Percentiles rank a stretch among this genome's conserved stretches.
phyloP scores from a whole-genome alignment of 2,797 vertebrate species.

The Neopelma chrysocephalum region DNA sequence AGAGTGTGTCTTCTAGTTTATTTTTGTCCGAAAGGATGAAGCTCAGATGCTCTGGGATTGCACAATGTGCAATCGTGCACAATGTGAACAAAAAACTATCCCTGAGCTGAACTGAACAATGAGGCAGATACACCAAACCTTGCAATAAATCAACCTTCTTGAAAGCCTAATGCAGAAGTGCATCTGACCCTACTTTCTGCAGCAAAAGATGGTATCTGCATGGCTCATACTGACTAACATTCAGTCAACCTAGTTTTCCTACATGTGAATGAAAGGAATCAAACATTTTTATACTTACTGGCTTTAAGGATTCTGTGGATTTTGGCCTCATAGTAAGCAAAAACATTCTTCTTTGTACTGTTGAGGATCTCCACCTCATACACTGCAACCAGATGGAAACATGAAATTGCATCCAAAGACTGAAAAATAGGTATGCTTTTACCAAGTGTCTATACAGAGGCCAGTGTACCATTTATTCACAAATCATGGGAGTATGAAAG shows the following conservation, averaged over 20 bases:
- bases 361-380: constrained; percentile 58
- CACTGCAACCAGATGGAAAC: constrained; percentile 29
- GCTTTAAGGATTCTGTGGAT: constrained; percentile 63
- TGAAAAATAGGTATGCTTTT: background rate
- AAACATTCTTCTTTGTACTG: constrained; percentile 63
- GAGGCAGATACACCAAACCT: background rate
- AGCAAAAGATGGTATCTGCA: background rate
- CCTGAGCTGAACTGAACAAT: background rate
- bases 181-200: background rate
- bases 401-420: background rate
- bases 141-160: background rate
- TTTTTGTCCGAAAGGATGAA: background rate
- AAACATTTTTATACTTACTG: constrained; percentile 53
- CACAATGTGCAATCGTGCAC: background rate
- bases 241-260: background rate
- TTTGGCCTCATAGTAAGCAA: constrained; percentile 55
- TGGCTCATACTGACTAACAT: background rate
- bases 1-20: background rate
- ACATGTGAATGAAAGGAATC: background rate
- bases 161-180: background rate
- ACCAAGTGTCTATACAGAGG: background rate
- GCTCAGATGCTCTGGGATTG: background rate
- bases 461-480: background rate
- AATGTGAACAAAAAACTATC: background rate
- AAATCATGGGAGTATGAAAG: background rate